Evolutionary conservation across 2,888 invertebrate genomes (phyloP).

Genomic region (Amphipoea oculea): DNA sequence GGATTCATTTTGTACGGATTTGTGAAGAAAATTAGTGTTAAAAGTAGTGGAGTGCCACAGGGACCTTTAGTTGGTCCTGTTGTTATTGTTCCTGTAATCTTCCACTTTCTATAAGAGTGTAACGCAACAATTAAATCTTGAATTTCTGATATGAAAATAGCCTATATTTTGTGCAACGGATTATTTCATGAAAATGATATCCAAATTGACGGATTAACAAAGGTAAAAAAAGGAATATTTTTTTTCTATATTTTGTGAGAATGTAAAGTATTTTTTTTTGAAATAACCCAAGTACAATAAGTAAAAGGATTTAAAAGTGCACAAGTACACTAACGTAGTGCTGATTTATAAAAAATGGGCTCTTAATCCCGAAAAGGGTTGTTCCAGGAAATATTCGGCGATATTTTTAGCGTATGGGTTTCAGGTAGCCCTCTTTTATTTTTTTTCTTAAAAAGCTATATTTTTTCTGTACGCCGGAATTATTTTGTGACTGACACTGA

Average conservation of each 20-base stretch:
- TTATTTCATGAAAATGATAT: neutral
- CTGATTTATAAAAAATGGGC: conserved; percentile 67
- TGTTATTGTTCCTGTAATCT: neutral
- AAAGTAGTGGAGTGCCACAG: conserved; percentile 6
- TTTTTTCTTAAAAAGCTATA: conserved; percentile 52
- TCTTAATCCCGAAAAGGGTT: conserved; percentile 80
- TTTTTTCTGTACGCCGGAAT: conserved; percentile 30
- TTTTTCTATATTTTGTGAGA: conserved; percentile 12
- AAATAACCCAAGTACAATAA: conserved; percentile 52
- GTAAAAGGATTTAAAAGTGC: conserved; percentile 60
- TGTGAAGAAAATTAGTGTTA: neutral
- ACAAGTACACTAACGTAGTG: conserved; percentile 55
- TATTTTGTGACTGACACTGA: conserved; percentile 40
- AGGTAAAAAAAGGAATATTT: conserved; percentile 4
- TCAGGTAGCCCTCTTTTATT: conserved; percentile 59
- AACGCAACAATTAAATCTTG: neutral
- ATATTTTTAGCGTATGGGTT: conserved; percentile 65
- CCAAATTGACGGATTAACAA: conserved; percentile 9
- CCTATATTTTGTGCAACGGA: conserved; percentile 10
- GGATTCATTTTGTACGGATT: neutral
- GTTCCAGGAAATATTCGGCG: conserved; percentile 67
- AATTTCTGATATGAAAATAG: neutral
- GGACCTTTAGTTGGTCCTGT: neutral
- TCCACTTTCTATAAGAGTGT: neutral
- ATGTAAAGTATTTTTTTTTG: conserved; percentile 22